phyloP scores from a whole-genome alignment of 2,113 vertebrate genomes.

The Pseudopipra pipra region DNA sequence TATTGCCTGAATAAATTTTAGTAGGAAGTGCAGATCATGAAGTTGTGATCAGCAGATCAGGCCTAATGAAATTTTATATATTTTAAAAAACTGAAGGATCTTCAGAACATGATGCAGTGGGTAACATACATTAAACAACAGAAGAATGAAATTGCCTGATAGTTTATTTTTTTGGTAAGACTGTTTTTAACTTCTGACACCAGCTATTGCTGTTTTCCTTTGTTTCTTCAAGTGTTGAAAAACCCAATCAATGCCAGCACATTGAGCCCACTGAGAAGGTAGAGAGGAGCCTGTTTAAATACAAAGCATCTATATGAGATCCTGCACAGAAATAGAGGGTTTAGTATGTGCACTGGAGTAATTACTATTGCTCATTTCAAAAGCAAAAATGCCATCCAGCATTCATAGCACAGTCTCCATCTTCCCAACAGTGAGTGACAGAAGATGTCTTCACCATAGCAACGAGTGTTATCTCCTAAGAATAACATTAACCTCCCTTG shows the following conservation, averaged over 20 bases:
- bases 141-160: neutral
- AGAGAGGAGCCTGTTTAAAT: neutral
- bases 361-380: conserved; percentile 39
- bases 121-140: neutral
- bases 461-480: conserved; percentile 68
- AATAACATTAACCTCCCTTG: conserved; percentile 71
- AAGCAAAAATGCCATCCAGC: conserved; percentile 56
- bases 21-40: conserved; percentile 63
- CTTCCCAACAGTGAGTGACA: conserved; percentile 68
- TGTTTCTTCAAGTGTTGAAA: neutral
- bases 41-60: conserved; percentile 56
- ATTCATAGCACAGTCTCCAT: conserved; percentile 34
- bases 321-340: neutral
- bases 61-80: conserved; percentile 1
- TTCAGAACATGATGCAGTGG: neutral
- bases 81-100: neutral
- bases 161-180: neutral
- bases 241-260: neutral
- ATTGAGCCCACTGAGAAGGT: accelerated
- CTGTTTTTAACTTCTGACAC: neutral
- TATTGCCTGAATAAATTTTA: conserved; percentile 78
- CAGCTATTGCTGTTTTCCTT: neutral
- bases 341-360: neutral
- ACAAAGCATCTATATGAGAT: neutral
- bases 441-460: conserved; percentile 71